Percentiles rank a stretch among this genome's conserved stretches.
phyloP scores from a whole-genome alignment of 2,113 vertebrate species.

The Collichthys lucidus region DNA sequence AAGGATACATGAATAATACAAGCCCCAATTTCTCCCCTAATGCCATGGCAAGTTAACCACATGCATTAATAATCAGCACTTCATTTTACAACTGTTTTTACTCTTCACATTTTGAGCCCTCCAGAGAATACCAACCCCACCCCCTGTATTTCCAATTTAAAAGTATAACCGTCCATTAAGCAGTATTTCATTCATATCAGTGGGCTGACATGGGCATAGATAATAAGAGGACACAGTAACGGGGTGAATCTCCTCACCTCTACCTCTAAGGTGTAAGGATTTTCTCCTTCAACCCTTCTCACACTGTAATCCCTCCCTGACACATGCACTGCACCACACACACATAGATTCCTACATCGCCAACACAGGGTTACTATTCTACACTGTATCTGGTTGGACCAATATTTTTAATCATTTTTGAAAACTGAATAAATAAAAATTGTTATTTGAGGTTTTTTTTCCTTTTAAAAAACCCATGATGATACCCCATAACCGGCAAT shows the following conservation, averaged over 20 bases:
- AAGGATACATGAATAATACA: slow-evolving; percentile 78
- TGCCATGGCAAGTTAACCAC: slow-evolving; percentile 75
- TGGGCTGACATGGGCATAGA: slow-evolving; percentile 32
- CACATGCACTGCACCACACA: slow-evolving; percentile 10
- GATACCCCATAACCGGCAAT: background rate
- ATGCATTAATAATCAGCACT: slow-evolving; percentile 80
- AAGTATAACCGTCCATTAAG: slow-evolving; percentile 12
- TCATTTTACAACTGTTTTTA: slow-evolving; percentile 67
- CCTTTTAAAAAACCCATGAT: background rate
- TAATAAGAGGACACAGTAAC: slow-evolving; percentile 25
- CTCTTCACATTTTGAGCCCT: slow-evolving; percentile 38
- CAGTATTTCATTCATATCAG: slow-evolving; percentile 27
- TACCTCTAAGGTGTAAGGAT: background rate
- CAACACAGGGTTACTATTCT: background rate
- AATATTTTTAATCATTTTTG: background rate
- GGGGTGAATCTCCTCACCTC: background rate
- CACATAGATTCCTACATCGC: background rate
- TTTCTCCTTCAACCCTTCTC: background rate
- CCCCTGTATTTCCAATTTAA: slow-evolving; percentile 32
- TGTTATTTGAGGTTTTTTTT: too few species aligned
- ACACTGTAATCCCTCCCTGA: background rate
- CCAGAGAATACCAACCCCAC: slow-evolving; percentile 22
- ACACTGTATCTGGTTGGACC: background rate
- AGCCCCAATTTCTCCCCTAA: slow-evolving; percentile 59
- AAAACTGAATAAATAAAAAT: too few species aligned